These are phyloP conservation scores for Drosophila subpulchrella DNA, from an alignment of 1,140 invertebrate genomes.

Conservation along the genomic window DNA sequence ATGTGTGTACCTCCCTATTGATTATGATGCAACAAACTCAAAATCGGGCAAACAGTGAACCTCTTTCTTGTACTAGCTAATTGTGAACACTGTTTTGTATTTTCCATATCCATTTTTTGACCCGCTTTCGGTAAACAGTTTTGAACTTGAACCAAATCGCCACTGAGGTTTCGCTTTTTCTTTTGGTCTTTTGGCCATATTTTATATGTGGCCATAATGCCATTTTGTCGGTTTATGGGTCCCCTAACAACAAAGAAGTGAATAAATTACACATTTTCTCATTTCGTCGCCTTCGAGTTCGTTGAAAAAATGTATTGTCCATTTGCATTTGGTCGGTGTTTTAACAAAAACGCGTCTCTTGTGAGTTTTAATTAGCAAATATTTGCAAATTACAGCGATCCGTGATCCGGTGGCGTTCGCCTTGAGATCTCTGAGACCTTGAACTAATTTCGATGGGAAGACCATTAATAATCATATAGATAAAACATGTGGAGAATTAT, in stretches of 20 bases:
- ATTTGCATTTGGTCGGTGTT: constrained; percentile 38
- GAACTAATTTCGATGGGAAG: constrained; percentile 54
- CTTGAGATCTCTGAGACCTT: constrained; percentile 61
- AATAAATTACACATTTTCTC: constrained; percentile 70
- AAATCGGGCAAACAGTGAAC: constrained; percentile 51
- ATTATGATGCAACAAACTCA: constrained; percentile 25
- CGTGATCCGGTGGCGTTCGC: constrained; percentile 34
- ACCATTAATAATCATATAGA: constrained; percentile 18
- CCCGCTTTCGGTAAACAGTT: constrained; percentile 60
- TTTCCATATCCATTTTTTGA: constrained; percentile 39
- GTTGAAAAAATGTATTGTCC: constrained; percentile 20
- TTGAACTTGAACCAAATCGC: constrained; percentile 78
- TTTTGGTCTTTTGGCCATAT: constrained; percentile 7
- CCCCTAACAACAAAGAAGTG: constrained; percentile 43
- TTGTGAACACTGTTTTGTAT: constrained; percentile 14
- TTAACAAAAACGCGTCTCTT: constrained; percentile 29
- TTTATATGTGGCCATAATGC: constrained; percentile 43
- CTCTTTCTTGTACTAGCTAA: constrained; percentile 59
- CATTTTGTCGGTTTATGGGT: constrained; percentile 57
- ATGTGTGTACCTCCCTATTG: background rate
- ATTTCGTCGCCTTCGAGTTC: constrained; percentile 38
- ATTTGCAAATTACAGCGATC: constrained; percentile 70
- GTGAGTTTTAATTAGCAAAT: constrained; percentile 74
- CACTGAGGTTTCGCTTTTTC: constrained; percentile 33
- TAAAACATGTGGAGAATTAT: constrained; percentile 4